Percentiles rank a stretch among this genome's conserved stretches.
Evolutionary conservation across 2,888 invertebrate species (phyloP).

Genomic region (Unio pictorum): DNA sequence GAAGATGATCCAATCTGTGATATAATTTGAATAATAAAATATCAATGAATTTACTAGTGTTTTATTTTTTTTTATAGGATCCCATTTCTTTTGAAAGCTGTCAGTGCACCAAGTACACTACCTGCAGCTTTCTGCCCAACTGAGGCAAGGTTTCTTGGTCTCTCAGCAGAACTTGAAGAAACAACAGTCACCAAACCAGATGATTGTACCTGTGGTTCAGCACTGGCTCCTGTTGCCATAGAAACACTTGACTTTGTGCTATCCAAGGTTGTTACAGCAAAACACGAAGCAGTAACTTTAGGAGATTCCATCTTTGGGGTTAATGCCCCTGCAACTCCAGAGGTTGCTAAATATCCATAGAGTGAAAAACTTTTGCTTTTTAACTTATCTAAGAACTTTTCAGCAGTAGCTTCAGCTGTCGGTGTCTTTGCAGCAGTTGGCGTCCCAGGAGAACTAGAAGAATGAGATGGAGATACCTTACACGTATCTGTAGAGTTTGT

Average conservation of each 20-base stretch:
- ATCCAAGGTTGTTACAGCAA: constrained; percentile 8
- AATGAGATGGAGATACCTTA: no score
- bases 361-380: constrained; percentile 52
- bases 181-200: constrained; percentile 14
- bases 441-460: no score
- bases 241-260: constrained; percentile 6
- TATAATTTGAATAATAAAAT: no score
- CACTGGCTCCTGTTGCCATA: constrained; percentile 8
- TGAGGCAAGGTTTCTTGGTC: constrained; percentile 10
- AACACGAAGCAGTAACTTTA: constrained; percentile 13
- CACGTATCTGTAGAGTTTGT: constrained; percentile 4
- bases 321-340: constrained; percentile 1
- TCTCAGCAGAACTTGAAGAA: constrained; percentile 2
- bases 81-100: constrained; percentile 51
- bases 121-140: constrained; percentile 27
- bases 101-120: constrained; percentile 55
- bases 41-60: no score
- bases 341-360: constrained; percentile 37
- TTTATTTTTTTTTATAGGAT: constrained; percentile 36
- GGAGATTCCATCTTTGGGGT: constrained; percentile 4
- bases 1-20: no score
- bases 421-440: neutral
- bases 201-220: constrained; percentile 1
- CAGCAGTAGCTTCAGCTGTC: constrained; percentile 25
- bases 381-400: constrained; percentile 46